Evolutionary conservation across 2,888 invertebrate species (phyloP).

Genomic region (Tryphoninae sp.): DNA sequence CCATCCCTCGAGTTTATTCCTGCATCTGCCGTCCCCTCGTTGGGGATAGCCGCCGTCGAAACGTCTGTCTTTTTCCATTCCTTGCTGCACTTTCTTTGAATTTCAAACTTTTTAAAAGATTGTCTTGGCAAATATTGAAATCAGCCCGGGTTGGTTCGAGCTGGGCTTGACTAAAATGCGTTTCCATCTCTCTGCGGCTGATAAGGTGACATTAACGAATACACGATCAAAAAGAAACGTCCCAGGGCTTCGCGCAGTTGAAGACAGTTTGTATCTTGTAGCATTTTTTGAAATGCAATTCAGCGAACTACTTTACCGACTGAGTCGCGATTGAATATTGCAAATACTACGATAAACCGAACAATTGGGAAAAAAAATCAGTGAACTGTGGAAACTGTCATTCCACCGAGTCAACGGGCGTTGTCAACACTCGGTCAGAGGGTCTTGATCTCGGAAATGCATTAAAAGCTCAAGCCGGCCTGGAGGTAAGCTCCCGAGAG

Average conservation of each 20-base stretch:
- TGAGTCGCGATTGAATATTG: too few species aligned
- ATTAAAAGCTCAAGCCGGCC: constrained; percentile 24
- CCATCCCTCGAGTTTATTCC: constrained; percentile 40
- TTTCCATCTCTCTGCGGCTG: constrained; percentile 31
- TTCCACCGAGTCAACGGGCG: background rate
- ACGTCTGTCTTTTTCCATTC: background rate
- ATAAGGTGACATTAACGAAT: constrained; percentile 24
- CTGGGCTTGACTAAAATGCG: constrained; percentile 33
- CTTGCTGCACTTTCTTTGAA: constrained; percentile 59
- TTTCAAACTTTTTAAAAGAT: constrained; percentile 73
- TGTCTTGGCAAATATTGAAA: constrained; percentile 68
- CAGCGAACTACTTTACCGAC: too few species aligned
- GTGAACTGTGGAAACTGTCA: background rate
- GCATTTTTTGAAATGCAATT: background rate
- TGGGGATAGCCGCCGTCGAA: background rate
- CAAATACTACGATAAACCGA: too few species aligned
- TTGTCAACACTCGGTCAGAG: background rate
- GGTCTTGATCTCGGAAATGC: constrained; percentile 11
- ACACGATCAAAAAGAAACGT: background rate
- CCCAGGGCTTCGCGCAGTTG: background rate
- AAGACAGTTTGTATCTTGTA: background rate
- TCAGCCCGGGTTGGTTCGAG: constrained; percentile 14
- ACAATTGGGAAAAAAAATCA: background rate
- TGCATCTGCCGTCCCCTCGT: constrained; percentile 29
- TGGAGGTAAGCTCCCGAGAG: constrained; percentile 21